A percentile compares a stretch with the other conserved stretches of the same genome.
These are phyloP conservation scores for Rousettus madagascariensis DNA, from an alignment of 2,797 vertebrate genomes.

Conservation along the genomic window DNA sequence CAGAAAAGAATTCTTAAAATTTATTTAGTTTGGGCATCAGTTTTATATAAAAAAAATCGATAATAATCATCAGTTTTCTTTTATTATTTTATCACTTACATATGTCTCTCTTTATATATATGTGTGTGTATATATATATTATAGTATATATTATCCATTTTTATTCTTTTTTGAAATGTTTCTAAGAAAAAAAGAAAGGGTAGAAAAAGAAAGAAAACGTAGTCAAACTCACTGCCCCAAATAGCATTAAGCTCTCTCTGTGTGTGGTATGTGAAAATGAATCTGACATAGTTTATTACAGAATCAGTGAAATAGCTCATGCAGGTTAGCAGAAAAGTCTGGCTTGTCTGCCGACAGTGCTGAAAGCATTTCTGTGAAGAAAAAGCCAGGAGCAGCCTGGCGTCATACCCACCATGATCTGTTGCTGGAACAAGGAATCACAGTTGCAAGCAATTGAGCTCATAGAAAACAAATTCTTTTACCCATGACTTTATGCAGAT, in stretches of 20 bases:
- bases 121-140: no score
- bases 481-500: not conserved
- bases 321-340: conserved; percentile 41
- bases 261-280: conserved; percentile 56
- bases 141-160: not conserved
- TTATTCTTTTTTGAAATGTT: not conserved
- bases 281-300: conserved; percentile 63
- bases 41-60: not conserved
- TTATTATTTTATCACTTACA: not conserved
- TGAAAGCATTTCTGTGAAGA: not conserved
- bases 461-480: not conserved
- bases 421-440: not conserved
- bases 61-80: not conserved
- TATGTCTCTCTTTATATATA: not conserved
- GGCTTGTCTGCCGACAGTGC: not conserved
- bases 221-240: not conserved
- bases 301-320: not conserved
- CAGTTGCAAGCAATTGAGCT: not conserved
- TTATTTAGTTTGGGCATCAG: not conserved
- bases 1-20: not conserved
- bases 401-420: not conserved
- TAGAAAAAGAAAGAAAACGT: not conserved
- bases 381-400: not conserved
- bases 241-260: conserved; percentile 1
- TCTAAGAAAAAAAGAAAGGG: not conserved